Evolutionary conservation across 2,888 invertebrate genomes (phyloP).

Genomic region (Metacarcinus magister): DNA sequence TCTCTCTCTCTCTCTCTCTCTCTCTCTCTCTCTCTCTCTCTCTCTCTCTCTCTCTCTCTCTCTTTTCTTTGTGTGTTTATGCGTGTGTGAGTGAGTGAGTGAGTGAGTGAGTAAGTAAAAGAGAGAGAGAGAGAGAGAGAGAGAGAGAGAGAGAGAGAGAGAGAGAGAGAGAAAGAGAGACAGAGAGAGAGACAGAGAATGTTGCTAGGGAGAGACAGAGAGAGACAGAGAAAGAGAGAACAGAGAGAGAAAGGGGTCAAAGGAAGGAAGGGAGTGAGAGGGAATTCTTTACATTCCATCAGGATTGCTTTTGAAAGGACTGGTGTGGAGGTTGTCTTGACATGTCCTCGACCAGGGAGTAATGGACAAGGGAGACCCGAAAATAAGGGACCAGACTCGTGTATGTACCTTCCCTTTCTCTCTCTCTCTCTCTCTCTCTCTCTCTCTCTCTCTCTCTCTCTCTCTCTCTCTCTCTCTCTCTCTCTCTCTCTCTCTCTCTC

Average conservation of each 20-base stretch:
- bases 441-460: slow-evolving; percentile 26
- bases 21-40: slow-evolving; percentile 48
- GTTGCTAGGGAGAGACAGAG: not conserved
- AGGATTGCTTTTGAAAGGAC: slow-evolving; percentile 45
- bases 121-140: no score
- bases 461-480: slow-evolving; percentile 13
- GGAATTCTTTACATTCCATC: slow-evolving; percentile 45
- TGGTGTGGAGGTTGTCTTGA: slow-evolving; percentile 19
- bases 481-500: not conserved
- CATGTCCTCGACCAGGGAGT: not conserved
- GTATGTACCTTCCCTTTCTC: not conserved
- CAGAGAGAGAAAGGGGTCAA: slow-evolving; percentile 17
- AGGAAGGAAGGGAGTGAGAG: slow-evolving; percentile 36
- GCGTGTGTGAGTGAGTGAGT: no score
- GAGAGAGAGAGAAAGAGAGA: not conserved
- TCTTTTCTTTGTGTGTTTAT: no score
- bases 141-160: not conserved
- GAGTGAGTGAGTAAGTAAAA: not conserved
- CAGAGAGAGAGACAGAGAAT: slow-evolving; percentile 13
- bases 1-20: slow-evolving; percentile 45
- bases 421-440: slow-evolving; percentile 3
- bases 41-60: slow-evolving; percentile 1
- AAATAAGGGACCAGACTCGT: not conserved
- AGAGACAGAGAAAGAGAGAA: slow-evolving; percentile 13
- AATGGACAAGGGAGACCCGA: not conserved